Evolutionary conservation across 2,113 vertebrate genomes (phyloP).

Genomic region (Eira barbara): DNA sequence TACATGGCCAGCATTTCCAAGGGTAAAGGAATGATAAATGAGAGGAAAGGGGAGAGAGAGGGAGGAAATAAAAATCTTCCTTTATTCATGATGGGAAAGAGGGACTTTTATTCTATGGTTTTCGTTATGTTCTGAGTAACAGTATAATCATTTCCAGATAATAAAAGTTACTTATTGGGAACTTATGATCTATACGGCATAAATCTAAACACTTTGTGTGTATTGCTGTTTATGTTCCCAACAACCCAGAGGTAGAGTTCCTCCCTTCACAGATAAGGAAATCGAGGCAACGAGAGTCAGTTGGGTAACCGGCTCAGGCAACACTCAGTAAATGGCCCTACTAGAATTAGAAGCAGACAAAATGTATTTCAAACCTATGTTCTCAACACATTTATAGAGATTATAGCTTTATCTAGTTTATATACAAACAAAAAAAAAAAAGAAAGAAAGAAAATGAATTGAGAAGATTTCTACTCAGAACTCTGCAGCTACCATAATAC

Average conservation of each 20-base stretch:
- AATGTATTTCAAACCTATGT: background rate
- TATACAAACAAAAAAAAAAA: background rate
- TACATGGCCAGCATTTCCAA: background rate
- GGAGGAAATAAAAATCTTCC: background rate
- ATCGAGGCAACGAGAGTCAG: background rate
- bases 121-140: background rate
- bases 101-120: background rate
- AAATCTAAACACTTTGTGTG: background rate
- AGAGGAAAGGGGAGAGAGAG: background rate
- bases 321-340: background rate
- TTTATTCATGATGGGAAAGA: background rate
- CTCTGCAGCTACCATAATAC: background rate
- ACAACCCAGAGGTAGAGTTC: background rate
- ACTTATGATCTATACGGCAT: background rate
- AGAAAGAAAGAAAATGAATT: background rate
- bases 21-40: background rate
- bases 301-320: background rate
- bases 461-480: conserved; percentile 27
- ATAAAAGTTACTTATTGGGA: background rate
- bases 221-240: background rate
- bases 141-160: background rate
- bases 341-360: background rate
- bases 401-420: background rate
- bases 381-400: background rate
- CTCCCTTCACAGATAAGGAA: background rate